Evolutionary conservation across 2,888 invertebrate genomes (phyloP), one percentile per base, ranked within the genome.

Genomic region (Trileptium ribeirensis): DNA sequence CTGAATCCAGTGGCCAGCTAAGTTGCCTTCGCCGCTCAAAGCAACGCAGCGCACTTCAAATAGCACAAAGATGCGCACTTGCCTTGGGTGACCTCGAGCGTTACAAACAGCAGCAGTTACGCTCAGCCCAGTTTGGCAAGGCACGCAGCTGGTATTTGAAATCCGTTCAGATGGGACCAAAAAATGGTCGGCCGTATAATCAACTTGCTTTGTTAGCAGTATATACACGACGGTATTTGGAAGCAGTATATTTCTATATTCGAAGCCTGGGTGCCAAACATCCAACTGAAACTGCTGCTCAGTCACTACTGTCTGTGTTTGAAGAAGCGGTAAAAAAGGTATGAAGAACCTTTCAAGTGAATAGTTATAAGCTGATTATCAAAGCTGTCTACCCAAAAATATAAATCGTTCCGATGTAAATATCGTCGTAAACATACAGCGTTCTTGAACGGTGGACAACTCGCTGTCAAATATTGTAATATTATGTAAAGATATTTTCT

Each of bases 241-340:
- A 97, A 89, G 96, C 96, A n/a, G 94, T 97, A 2, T 97, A 96
- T 90, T 96, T 94, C 90, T 96, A 96, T 89, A 95, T 96, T 94
- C 92, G 97, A 86, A 96, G 96, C 89, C 91, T 97, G 86, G 94
- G 95, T 92, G 94, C 96, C 81, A 94, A 95, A 67, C 96, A 95
- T 92, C 95, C 96, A 0, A 94, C 96, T 88, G 92, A 93, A 84
- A 95, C 96, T 0, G 96, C 96, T n/a, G 92, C 93, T 85, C 96
- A 97, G 90, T 94, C 94, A 90, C 91, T 97, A 36, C 92, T 94
- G 86, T 92, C 93, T 24, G 90, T 97, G 82, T 96, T 96, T 89
- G 95, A 97, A 89, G 96, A 97, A 90, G 95, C 94, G 86, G 92
- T 95, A 79, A 96, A 94, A 90, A 96, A 94, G 88, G 89, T 82